Percentiles rank a stretch among this genome's conserved stretches.
Conservation (phyloP, 64 coral and sea anemone species). For the Dendronephthya gigantea region DNA sequence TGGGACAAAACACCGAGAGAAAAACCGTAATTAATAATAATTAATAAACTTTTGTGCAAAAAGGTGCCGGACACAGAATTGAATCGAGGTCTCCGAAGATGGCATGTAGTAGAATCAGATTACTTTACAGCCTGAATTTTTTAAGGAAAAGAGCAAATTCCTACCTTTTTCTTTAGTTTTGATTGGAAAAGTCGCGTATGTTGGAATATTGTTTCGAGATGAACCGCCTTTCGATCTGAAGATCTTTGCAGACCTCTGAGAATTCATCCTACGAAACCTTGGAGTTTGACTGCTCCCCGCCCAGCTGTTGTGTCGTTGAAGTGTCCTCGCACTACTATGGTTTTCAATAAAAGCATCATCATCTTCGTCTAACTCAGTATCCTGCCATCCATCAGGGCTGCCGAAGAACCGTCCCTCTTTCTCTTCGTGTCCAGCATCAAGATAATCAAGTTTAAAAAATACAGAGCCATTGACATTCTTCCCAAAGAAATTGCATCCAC, state of each 20-base stretch:
- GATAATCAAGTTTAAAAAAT: constrained; percentile 78
- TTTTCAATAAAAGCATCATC: background rate
- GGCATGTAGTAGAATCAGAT: background rate
- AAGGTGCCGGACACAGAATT: too few species aligned
- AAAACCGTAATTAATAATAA: background rate
- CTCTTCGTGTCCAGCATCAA: constrained; percentile 86
- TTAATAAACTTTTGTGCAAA: too few species aligned
- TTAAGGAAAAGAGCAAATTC: background rate
- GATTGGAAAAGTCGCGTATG: background rate
- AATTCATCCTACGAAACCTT: background rate
- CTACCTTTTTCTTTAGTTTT: background rate
- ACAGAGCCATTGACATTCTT: constrained; percentile 72
- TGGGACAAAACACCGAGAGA: background rate
- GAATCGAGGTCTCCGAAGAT: too few species aligned
- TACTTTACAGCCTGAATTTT: too few species aligned
- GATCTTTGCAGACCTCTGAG: background rate
- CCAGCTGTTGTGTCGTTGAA: constrained; percentile 12
- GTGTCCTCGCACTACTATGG: background rate
- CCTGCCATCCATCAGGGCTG: background rate
- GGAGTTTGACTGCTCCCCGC: background rate
- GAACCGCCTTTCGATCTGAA: background rate
- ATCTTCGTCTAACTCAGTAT: background rate
- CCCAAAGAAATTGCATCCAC: constrained; percentile 94
- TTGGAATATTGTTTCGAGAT: background rate
- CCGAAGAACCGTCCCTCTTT: constrained; percentile 12